phyloP scores from a whole-genome alignment of 2,888 invertebrate species.

The Drosophila kuntzei region DNA sequence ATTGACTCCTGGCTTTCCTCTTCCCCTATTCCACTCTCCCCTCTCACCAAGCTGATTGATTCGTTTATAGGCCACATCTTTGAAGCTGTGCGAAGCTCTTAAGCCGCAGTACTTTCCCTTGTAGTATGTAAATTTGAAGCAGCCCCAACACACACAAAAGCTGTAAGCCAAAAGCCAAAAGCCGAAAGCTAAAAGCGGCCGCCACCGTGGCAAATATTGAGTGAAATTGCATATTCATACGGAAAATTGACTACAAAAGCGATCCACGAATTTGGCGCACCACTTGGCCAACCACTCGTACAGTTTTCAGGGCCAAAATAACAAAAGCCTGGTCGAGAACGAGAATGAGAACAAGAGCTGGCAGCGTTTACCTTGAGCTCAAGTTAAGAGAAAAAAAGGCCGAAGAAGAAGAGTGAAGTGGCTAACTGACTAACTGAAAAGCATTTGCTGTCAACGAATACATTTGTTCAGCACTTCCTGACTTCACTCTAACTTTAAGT shows the following conservation, averaged over 20 bases:
- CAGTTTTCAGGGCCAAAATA: conserved; percentile 22
- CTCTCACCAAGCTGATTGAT: conserved; percentile 21
- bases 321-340: conserved; percentile 31
- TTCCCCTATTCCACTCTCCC: neutral
- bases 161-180: conserved; percentile 6
- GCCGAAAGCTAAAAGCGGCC: neutral
- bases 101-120: neutral
- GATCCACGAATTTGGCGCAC: conserved; percentile 25
- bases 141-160: conserved; percentile 2
- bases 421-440: conserved; percentile 31
- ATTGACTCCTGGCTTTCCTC: neutral
- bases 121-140: conserved; percentile 34
- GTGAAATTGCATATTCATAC: conserved; percentile 67
- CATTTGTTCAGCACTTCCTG: conserved; percentile 10
- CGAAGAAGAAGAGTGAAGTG: conserved; percentile 36
- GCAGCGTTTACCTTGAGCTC: conserved; percentile 42
- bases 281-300: conserved; percentile 33
- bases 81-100: conserved; percentile 21
- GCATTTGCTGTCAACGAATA: conserved; percentile 20
- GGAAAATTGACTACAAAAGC: conserved; percentile 52
- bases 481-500: conserved; percentile 4
- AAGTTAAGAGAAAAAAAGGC: neutral
- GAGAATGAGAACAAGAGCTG: conserved; percentile 5
- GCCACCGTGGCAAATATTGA: conserved; percentile 10
- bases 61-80: conserved; percentile 26